Percentiles rank a stretch among this genome's conserved stretches.
These are phyloP conservation scores for Neotragus pygmaeus DNA, from an alignment of 2,113 vertebrate genomes.

Conservation along the genomic window DNA sequence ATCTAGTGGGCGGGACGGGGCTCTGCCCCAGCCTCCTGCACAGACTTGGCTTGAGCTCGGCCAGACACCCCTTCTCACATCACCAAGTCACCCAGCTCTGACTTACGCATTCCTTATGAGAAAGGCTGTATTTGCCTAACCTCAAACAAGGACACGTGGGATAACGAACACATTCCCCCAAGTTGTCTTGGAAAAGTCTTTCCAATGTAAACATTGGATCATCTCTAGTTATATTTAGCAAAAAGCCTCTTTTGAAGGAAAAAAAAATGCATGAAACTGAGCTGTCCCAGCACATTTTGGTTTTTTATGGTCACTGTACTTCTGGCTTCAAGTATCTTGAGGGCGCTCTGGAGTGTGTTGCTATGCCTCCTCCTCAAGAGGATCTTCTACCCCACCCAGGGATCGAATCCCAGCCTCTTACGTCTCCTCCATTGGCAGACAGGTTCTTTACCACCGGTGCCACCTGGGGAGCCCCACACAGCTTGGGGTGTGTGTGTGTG, in stretches of 20 bases:
- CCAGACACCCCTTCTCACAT: fast-evolving
- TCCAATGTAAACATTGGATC: slow-evolving; percentile 40
- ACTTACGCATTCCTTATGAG: slow-evolving; percentile 38
- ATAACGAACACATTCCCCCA: not conserved
- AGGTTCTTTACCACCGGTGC: not conserved
- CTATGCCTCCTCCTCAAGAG: not conserved
- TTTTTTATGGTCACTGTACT: not conserved
- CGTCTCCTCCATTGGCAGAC: not conserved
- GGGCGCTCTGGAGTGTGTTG: not conserved
- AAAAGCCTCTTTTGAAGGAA: slow-evolving; percentile 19
- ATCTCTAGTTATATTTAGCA: slow-evolving; percentile 56
- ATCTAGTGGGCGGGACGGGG: not conserved
- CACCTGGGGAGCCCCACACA: not conserved
- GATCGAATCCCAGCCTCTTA: not conserved
- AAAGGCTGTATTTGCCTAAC: slow-evolving; percentile 51
- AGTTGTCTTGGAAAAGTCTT: slow-evolving; percentile 41
- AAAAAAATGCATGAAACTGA: not conserved
- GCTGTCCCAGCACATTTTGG: not conserved
- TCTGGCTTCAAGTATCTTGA: not conserved
- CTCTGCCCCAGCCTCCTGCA: not conserved
- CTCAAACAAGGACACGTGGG: slow-evolving; percentile 52
- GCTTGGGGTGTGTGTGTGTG: not conserved
- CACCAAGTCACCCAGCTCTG: not conserved
- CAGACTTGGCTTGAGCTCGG: not conserved
- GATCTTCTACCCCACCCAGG: not conserved